These are phyloP conservation scores for Brotula barbata DNA, from an alignment of 2,797 vertebrate species.

Conservation along the genomic window DNA sequence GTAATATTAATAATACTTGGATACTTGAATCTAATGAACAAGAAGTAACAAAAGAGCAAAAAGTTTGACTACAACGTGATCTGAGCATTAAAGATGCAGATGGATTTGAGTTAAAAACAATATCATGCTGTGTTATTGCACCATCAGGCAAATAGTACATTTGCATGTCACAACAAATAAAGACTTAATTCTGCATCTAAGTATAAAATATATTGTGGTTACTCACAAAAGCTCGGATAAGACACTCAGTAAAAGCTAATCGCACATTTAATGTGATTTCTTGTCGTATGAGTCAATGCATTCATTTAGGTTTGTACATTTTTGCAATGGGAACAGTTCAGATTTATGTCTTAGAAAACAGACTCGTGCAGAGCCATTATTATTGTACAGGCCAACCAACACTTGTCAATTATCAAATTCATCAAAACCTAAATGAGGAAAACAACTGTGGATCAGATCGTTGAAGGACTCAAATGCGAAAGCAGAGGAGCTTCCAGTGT, in stretches of 20 bases:
- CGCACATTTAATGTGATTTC: too few relatives aligned
- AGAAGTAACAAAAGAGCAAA: conserved; percentile 26
- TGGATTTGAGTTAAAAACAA: conserved; percentile 16
- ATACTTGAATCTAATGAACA: too few relatives aligned
- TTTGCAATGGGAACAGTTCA: neutral
- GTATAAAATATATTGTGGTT: too few relatives aligned
- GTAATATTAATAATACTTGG: conserved; percentile 19
- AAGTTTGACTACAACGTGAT: conserved; percentile 8
- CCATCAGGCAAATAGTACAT: conserved; percentile 1
- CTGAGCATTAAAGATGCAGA: conserved; percentile 26
- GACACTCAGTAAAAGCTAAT: too few relatives aligned
- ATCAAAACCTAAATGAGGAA: conserved; percentile 51
- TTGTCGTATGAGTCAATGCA: conserved; percentile 15
- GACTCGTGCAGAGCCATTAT: conserved; percentile 28
- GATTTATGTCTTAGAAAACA: conserved; percentile 33
- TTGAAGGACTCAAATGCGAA: conserved; percentile 66
- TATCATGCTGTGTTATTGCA: conserved; percentile 5
- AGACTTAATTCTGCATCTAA: too few relatives aligned
- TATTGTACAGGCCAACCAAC: conserved; percentile 27
- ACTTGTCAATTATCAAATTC: conserved; percentile 66
- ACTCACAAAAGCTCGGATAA: too few relatives aligned
- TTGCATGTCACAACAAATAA: neutral
- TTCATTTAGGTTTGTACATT: conserved; percentile 19
- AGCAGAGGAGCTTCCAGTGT: conserved; percentile 65
- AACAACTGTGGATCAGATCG: conserved; percentile 63